phyloP scores from a whole-genome alignment of 2,797 vertebrate genomes.

The Rhinophrynus dorsalis region DNA sequence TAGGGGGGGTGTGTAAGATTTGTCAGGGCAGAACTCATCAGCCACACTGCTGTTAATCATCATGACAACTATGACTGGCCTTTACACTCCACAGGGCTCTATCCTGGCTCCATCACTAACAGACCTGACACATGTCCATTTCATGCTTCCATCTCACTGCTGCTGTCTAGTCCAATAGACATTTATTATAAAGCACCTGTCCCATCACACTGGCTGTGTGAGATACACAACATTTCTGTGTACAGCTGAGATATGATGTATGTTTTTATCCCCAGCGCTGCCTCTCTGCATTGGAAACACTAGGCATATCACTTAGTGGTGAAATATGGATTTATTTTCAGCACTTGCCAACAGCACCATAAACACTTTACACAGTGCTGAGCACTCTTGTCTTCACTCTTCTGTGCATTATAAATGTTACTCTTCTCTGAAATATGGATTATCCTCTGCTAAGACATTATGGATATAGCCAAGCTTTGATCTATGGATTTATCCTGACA shows the following conservation, averaged over 20 bases:
- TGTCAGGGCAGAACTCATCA: conserved; percentile 32
- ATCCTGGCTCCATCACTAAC: conserved; percentile 29
- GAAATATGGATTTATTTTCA: conserved; percentile 31
- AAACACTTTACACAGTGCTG: conserved; percentile 17
- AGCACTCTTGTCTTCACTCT: conserved; percentile 3
- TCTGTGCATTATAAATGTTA: conserved; percentile 28
- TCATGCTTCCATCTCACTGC: conserved; percentile 43
- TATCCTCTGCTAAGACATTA: conserved; percentile 34
- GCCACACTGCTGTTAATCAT: background rate
- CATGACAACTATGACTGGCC: conserved; percentile 40
- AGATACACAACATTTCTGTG: conserved; percentile 2
- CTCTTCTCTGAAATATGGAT: conserved; percentile 37
- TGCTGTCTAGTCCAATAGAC: conserved; percentile 38
- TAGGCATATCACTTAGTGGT: conserved; percentile 19
- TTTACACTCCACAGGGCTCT: conserved; percentile 43
- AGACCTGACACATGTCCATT: conserved; percentile 45
- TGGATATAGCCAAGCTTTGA: conserved; percentile 38
- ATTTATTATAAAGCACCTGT: conserved; percentile 14
- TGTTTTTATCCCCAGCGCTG: background rate
- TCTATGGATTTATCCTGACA: conserved; percentile 14
- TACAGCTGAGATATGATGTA: conserved; percentile 2
- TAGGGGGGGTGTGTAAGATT: conserved; percentile 20
- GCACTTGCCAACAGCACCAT: conserved; percentile 6
- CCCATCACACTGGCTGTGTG: background rate
- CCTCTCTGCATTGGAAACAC: conserved; percentile 19